These are phyloP conservation scores for Aphelenchoides fujianensis DNA, from an alignment of 1,140 invertebrate species.

Conservation along the genomic window DNA sequence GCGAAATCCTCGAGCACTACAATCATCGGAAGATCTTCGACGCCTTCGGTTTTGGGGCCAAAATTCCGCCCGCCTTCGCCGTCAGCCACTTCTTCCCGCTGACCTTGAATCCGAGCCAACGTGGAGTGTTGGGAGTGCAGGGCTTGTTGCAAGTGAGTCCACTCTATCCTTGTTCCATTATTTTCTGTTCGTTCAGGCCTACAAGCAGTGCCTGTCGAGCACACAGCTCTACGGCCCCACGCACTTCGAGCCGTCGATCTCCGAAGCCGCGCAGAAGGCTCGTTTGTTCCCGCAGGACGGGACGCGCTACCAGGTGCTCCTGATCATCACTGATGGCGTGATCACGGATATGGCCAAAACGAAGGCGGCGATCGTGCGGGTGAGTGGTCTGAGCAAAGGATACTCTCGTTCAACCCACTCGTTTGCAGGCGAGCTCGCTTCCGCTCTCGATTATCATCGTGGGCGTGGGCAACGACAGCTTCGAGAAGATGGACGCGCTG, in stretches of 20 bases:
- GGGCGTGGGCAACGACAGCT: constrained; percentile 45
- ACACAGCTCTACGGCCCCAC: constrained; percentile 71
- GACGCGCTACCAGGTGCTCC: constrained; percentile 64
- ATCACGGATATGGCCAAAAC: constrained; percentile 63
- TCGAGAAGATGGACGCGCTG: constrained; percentile 49
- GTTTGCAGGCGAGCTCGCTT: constrained; percentile 34
- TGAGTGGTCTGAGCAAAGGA: neutral
- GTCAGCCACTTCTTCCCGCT: constrained; percentile 49
- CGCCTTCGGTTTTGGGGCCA: constrained; percentile 56
- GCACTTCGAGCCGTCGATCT: constrained; percentile 70
- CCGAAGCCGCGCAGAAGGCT: constrained; percentile 65
- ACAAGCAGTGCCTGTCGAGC: constrained; percentile 64
- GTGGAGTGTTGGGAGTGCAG: neutral
- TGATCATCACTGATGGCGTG: constrained; percentile 72
- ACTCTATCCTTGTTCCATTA: too few species aligned
- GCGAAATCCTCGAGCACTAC: constrained; percentile 71
- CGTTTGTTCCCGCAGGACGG: constrained; percentile 64
- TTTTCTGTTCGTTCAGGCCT: constrained; percentile 49
- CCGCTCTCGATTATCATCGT: constrained; percentile 47
- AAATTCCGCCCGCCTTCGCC: constrained; percentile 29
- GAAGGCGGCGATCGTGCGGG: neutral
- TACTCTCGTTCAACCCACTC: constrained; percentile 11
- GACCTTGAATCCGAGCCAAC: neutral
- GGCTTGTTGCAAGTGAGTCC: too few species aligned
- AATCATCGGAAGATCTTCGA: constrained; percentile 61